Evolutionary conservation across 2,888 invertebrate species (phyloP).

Genomic region (Desoria tigrina): DNA sequence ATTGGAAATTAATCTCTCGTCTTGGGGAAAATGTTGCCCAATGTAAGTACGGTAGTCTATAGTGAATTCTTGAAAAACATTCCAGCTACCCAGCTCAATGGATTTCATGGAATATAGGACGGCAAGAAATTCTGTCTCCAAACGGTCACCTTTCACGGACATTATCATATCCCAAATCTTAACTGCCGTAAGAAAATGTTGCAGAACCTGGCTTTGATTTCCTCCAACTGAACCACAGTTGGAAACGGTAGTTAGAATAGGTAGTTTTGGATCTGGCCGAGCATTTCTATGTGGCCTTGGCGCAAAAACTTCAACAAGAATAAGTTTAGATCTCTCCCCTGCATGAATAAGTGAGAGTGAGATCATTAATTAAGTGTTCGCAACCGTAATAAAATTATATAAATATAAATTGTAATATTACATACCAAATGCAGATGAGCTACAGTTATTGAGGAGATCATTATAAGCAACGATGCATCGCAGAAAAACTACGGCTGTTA

Average conservation of each 20-base stretch:
- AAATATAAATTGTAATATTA: too few species aligned
- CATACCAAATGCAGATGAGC: conserved; percentile 29
- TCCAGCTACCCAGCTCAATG: conserved; percentile 47
- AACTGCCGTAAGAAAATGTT: conserved; percentile 77
- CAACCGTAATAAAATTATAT: neutral
- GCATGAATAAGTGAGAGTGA: neutral
- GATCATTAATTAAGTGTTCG: neutral
- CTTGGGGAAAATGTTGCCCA: conserved; percentile 34
- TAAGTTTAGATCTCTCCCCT: conserved; percentile 51
- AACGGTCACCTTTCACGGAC: conserved; percentile 55
- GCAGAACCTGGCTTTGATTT: conserved; percentile 54
- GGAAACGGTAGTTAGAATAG: conserved; percentile 51
- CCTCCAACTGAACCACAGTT: conserved; percentile 52
- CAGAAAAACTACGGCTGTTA: conserved; percentile 47
- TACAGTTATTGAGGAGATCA: conserved; percentile 31
- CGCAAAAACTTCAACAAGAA: conserved; percentile 56
- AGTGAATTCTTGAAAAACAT: conserved; percentile 45
- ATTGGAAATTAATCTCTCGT: conserved; percentile 20
- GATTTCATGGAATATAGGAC: conserved; percentile 46
- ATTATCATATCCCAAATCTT: conserved; percentile 85
- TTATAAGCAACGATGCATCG: conserved; percentile 43
- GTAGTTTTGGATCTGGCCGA: conserved; percentile 41
- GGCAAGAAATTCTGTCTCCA: conserved; percentile 54
- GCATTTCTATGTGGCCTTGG: conserved; percentile 30
- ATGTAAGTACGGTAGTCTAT: conserved; percentile 46